Evolutionary conservation across 2,888 invertebrate species (phyloP), one percentile per base, ranked within the genome.

Genomic region (Urechis unicinctus): DNA sequence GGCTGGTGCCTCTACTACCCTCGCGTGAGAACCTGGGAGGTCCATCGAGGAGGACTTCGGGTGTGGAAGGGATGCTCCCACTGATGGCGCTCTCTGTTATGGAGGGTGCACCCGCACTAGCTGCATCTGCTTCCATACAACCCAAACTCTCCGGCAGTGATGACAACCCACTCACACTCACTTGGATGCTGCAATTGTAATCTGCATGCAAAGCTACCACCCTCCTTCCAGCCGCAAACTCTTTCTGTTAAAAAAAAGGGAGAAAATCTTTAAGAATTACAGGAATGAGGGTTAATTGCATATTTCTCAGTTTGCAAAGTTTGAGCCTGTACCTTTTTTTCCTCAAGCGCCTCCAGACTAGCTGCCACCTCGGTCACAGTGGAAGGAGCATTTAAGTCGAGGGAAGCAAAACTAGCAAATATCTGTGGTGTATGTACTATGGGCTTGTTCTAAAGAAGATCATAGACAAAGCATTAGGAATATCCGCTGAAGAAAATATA

Each of bases 361-460:
- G 66, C 64, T 1, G 65, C 47, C 3, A 74, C 64, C 52, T 74
- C 73, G 6, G 64, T 56, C 36, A 66, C 56, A 26, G 64, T 68
- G 42, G 70, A 65, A 1, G 75, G 74, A 2, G 75, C 71, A 26
- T 60, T 67, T 49, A 75, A 58, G 22, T 65, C 66, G 2, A 75
- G 59, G 1, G 64, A 62, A 42, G 67, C 60, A 57, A 75, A 73
- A 65, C 73, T 73, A n/a, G 66, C 60, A 53, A 75, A 64, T 24
- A 71, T 70, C 61, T 74, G 68, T 6, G 73, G 70, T 3, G 70
- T 68, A 58, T 73, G 74, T 0, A 69, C 69, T 25, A 75, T 62
- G 13, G 54, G 59, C 57, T 70, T 71, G 21, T 67, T 67, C 73
- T 73, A 17, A 36, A 22, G 41, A 50, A 36, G 26, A 21, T 50